These are phyloP conservation scores for Thunnus thynnus DNA, from an alignment of 2,113 vertebrate genomes.

Conservation along the genomic window DNA sequence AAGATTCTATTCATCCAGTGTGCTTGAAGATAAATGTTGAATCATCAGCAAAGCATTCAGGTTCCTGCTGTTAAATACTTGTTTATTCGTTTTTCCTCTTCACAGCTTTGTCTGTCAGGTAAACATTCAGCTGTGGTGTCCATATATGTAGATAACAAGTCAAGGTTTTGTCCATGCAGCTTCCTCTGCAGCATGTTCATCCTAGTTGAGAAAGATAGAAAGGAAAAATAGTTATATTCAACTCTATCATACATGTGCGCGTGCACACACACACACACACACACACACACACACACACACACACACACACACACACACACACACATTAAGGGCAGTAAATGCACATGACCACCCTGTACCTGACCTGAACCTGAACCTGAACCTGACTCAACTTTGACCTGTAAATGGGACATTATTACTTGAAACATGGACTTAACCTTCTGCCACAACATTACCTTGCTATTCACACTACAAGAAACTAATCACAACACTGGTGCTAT, in stretches of 20 bases:
- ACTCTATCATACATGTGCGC: not conserved
- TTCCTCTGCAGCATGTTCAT: constrained; percentile 44
- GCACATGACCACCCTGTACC: not conserved
- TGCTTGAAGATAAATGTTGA: constrained; percentile 29
- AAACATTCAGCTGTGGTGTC: constrained; percentile 28
- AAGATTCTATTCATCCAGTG: not conserved
- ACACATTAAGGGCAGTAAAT: constrained; percentile 8
- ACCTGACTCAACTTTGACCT: constrained; percentile 17
- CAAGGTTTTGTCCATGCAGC: constrained; percentile 15
- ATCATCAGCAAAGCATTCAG: constrained; percentile 15
- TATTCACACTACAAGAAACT: not conserved
- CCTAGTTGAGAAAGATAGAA: constrained; percentile 45
- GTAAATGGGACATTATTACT: constrained; percentile 32
- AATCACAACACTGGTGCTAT: not conserved
- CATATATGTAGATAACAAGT: not conserved
- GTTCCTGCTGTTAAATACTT: constrained; percentile 2
- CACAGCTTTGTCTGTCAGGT: constrained; percentile 5
- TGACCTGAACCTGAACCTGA: not conserved
- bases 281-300: not conserved
- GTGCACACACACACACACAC: not conserved
- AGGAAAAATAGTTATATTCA: constrained; percentile 22
- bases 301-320: not conserved
- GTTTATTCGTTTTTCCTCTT: constrained; percentile 7
- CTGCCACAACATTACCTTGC: not conserved
- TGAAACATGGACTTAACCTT: not conserved